Percentiles rank a stretch among this genome's conserved stretches.
These are phyloP conservation scores for Eupristina koningsbergeri DNA, from an alignment of 1,140 invertebrate genomes.

Conservation along the genomic window DNA sequence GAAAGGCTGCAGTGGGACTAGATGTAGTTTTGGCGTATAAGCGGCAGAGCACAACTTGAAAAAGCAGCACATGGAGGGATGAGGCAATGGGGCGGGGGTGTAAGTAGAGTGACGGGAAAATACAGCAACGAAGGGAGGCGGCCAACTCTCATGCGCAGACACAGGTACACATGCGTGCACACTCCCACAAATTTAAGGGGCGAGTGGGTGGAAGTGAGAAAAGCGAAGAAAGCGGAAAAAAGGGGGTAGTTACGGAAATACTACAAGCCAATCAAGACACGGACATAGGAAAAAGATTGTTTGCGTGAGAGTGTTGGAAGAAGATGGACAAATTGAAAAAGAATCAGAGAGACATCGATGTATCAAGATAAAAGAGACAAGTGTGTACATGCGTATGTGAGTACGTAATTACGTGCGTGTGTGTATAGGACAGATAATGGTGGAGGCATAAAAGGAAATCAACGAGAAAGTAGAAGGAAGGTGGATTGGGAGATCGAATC, in stretches of 20 bases:
- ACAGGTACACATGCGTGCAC: not conserved
- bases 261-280: not conserved
- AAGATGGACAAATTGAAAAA: not conserved
- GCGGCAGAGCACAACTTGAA: constrained; percentile 11
- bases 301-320: not conserved
- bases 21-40: not conserved
- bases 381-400: no score
- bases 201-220: not conserved
- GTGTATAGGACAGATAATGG: not conserved
- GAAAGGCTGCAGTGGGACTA: not conserved
- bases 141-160: not conserved
- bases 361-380: not conserved
- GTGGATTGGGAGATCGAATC: not conserved
- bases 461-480: not conserved
- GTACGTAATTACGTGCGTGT: no score
- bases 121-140: constrained; percentile 3
- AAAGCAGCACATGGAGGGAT: constrained; percentile 6
- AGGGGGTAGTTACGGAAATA: no score
- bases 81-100: not conserved
- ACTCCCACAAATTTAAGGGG: not conserved
- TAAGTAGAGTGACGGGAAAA: constrained; percentile 21
- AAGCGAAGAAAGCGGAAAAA: no score
- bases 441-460: not conserved
- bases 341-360: not conserved
- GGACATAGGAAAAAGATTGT: not conserved